Percentiles rank a stretch among this genome's conserved stretches.
phyloP scores from a whole-genome alignment of 1,140 invertebrate species.

The Trichonephila clavipes region DNA sequence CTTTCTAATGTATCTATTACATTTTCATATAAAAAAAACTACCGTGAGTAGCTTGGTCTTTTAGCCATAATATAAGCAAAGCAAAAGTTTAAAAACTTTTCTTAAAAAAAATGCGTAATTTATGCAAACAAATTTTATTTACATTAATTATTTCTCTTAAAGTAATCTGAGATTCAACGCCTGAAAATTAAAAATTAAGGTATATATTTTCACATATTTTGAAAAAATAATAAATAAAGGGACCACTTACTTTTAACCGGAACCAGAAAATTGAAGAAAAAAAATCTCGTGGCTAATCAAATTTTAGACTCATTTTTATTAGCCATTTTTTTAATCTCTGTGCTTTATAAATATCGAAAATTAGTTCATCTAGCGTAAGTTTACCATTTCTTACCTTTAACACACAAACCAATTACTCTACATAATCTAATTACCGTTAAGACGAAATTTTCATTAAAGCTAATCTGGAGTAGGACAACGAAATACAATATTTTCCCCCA shows the following conservation, averaged over 20 bases:
- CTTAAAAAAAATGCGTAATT: no score
- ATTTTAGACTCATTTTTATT: background rate
- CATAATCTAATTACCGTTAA: conserved; percentile 59
- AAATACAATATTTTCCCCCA: conserved; percentile 62
- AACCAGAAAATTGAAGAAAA: background rate
- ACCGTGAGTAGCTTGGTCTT: no score
- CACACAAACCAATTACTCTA: conserved; percentile 50
- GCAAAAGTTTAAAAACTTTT: no score
- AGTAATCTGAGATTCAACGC: no score
- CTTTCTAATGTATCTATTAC: no score
- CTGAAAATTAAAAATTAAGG: no score
- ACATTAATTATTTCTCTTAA: no score
- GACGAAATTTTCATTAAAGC: conserved; percentile 64
- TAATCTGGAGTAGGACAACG: conserved; percentile 41
- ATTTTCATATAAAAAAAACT: no score
- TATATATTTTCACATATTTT: no score
- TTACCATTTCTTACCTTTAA: background rate
- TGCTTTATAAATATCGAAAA: background rate
- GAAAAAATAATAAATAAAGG: background rate
- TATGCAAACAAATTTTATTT: no score
- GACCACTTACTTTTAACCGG: background rate
- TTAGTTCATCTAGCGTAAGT: conserved; percentile 29
- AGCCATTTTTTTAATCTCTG: background rate
- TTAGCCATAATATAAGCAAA: no score
- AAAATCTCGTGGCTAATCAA: background rate